Percentiles rank a stretch among this genome's conserved stretches.
phyloP scores from a whole-genome alignment of 2,113 vertebrate species.

The Brienomyrus longianalis region DNA sequence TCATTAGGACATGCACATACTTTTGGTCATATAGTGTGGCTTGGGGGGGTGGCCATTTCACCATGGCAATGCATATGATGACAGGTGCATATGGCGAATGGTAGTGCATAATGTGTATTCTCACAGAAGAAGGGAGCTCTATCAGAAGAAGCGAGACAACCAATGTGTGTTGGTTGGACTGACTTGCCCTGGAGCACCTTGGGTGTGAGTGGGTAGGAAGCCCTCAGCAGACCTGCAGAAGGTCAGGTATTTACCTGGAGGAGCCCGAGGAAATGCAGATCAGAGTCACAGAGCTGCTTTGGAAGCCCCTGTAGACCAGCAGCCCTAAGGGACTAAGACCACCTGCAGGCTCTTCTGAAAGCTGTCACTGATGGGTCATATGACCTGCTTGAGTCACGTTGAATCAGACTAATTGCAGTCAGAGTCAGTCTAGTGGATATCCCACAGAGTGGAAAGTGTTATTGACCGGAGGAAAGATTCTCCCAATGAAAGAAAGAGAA shows the following conservation, averaged over 20 bases:
- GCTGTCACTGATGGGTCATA: neutral
- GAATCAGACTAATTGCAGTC: neutral
- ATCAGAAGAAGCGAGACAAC: neutral
- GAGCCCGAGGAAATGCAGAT: neutral
- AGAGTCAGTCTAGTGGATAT: neutral
- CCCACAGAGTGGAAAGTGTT: neutral
- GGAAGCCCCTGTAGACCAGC: neutral
- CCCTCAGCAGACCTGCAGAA: neutral
- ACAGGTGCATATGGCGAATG: neutral
- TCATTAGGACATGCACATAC: neutral
- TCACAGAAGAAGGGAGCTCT: neutral
- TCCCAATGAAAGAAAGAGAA: neutral
- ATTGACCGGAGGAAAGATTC: slow-evolving; percentile 4
- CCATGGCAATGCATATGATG: neutral
- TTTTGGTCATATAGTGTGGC: too few species aligned
- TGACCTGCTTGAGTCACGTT: neutral
- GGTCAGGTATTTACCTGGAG: neutral
- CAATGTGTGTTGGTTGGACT: neutral
- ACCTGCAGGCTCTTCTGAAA: neutral
- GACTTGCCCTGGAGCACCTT: neutral
- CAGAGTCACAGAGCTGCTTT: neutral
- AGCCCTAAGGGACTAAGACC: neutral
- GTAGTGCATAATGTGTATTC: neutral
- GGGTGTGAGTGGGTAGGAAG: neutral
- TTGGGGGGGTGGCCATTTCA: neutral